Evolutionary conservation across 2,888 invertebrate genomes (phyloP), one percentile per base, ranked within the genome.

Genomic region (Dorcus parallelipipedus): DNA sequence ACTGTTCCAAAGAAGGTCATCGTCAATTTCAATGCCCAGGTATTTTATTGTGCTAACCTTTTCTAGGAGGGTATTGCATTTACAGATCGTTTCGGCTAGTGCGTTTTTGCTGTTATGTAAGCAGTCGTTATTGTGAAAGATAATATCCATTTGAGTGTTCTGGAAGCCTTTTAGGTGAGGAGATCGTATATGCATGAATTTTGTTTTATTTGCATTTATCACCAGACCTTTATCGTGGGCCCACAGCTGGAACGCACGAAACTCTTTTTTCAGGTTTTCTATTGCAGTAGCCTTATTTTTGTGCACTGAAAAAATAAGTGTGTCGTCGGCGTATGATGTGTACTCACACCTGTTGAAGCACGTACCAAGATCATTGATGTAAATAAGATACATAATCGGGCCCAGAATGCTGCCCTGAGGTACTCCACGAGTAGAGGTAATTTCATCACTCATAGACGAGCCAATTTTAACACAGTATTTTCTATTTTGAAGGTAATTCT

Each of bases 381-480:
- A 14, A 14, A 14, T 14, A 14, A 26, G 23, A 20, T 49, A 49
- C 20, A 47, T 47, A 9, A 49, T 23, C n/a, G 50, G 50, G 1
- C 50, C 50, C n/a, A 49, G 10, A 6, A 49, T 49, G 8, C 38
- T 38, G 17, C 50, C 50, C 38, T 49, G 50, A 26, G 50, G 26
- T 38, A 49, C 50, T 4, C 50, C 50, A 9, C 38, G 9, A 26
- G 23, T 7, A 9, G 38, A 17, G 23, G 23, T 33, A 9, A 10
- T 3, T 47, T 47, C 26, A 14, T 10, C 47, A 4, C 47, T 47
- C 9, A n/a, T 26, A 1, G 20, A 9, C 10, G 20, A 8, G 9
- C 47, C 47, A 23, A 14, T 47, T 47, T 47, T 47, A 9, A 47
- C 47, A 14, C 14, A 1, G 1, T 14, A 14, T 14, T 14, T 14